Evolutionary conservation across 2,888 invertebrate genomes (phyloP), one percentile per base, ranked within the genome.

Genomic region (Dorcus hopei): DNA sequence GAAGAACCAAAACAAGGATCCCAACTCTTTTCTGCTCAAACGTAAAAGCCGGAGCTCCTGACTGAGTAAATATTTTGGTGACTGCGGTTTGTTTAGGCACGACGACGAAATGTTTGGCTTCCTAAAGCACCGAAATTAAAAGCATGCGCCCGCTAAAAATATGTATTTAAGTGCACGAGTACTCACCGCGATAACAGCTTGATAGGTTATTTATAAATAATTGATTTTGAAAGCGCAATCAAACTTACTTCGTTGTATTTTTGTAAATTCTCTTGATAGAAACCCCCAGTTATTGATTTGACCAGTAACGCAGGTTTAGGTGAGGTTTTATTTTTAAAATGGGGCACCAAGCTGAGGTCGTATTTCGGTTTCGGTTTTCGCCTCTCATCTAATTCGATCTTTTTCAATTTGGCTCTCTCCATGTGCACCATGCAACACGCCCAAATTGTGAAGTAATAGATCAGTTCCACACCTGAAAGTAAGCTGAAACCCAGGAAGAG

Each of bases 401-500:
- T 72, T 23, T 77, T 75, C 67, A 87, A 71, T 58, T 78, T 77
- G 45, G 80, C 77, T 0, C 76, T 75, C 68, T 86, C 84, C 9
- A 82, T 78, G 50, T 79, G 78, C 6, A 83, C 80, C 73, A 86
- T 83, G 70, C 87, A 88, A 62, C 83, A 85, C 9, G 87, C 85
- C 49, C 91, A 80, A 65, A 91, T 76, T 0, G 88, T 88, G 71
- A 91, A 90, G 72, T 90, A 91, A 74, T 91, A 91, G 39, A 89
- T 74, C 33, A 91, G 80, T 77, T 92, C 91, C 9, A 90, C 88
- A 0, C 87, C 89, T 0, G 89, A 89, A 1, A 92, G 78, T 38
- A 91, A 76, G 2, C 90, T 90, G 76, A 90, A 91, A 0, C 91
- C 91, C 9, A 89, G 77, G 66, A 88, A 86, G n/a, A 86, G 74